Evolutionary conservation across 2,888 invertebrate genomes (phyloP).

Genomic region (Tachina fera): DNA sequence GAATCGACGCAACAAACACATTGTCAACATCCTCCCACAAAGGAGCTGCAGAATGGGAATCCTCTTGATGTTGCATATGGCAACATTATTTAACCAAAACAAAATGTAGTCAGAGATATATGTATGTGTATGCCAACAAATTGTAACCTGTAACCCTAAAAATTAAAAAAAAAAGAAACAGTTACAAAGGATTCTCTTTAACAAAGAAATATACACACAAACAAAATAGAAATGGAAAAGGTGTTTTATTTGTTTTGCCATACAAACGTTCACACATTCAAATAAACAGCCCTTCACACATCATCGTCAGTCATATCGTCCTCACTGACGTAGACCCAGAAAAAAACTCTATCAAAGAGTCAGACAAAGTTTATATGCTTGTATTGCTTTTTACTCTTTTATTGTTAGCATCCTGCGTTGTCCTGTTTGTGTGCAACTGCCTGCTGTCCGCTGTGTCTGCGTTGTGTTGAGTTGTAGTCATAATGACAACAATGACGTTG

Average conservation of each 20-base stretch:
- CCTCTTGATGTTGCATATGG: slow-evolving; percentile 60
- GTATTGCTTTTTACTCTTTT: slow-evolving; percentile 6
- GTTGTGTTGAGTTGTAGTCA: slow-evolving; percentile 42
- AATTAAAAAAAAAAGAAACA: slow-evolving; percentile 1
- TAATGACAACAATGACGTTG: slow-evolving; percentile 50
- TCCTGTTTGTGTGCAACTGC: slow-evolving; percentile 3
- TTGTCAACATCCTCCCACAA: slow-evolving; percentile 3
- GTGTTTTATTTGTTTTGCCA: slow-evolving; percentile 66
- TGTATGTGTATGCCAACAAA: slow-evolving; percentile 20
- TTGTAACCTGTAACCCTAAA: slow-evolving; percentile 56
- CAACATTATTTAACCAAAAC: slow-evolving; percentile 49
- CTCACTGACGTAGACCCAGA: slow-evolving; percentile 27
- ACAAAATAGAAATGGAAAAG: slow-evolving; percentile 38
- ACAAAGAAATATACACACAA: not conserved
- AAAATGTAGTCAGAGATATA: slow-evolving; percentile 9
- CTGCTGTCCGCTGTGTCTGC: not conserved
- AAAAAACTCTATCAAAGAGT: slow-evolving; percentile 53
- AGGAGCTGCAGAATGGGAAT: not conserved
- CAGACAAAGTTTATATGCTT: slow-evolving; percentile 43
- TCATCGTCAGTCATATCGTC: slow-evolving; percentile 23
- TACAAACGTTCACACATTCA: slow-evolving; percentile 13
- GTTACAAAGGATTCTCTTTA: slow-evolving; percentile 6
- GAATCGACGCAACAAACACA: slow-evolving; percentile 6
- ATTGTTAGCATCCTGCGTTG: slow-evolving; percentile 21
- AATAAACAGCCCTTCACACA: slow-evolving; percentile 57